Evolutionary conservation across 1,140 invertebrate genomes (phyloP).

Genomic region (Laupala kohalensis): DNA sequence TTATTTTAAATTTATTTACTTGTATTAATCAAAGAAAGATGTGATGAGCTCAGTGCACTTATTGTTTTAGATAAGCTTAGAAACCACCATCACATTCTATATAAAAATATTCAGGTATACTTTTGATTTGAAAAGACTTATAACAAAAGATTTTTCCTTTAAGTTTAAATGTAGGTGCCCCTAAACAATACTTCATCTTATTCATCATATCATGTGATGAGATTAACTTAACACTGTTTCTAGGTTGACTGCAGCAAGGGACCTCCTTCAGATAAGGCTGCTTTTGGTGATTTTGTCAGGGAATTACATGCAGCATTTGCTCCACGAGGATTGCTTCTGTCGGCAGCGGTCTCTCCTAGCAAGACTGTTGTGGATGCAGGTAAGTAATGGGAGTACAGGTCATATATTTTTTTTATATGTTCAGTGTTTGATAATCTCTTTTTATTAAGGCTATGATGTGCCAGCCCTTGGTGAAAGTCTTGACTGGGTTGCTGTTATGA

Average conservation of each 20-base stretch:
- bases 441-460: constrained; percentile 57
- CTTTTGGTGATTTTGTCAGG: constrained; percentile 53
- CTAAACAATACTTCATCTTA: too few species aligned
- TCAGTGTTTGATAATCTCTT: background rate
- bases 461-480: constrained; percentile 52
- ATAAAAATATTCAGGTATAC: too few species aligned
- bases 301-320: constrained; percentile 63
- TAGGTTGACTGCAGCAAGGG: constrained; percentile 63
- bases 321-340: constrained; percentile 57
- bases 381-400: constrained; percentile 15
- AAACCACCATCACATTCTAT: too few species aligned
- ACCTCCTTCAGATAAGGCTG: constrained; percentile 64
- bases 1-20: too few species aligned
- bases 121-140: background rate
- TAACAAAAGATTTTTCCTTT: too few species aligned
- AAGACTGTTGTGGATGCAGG: constrained; percentile 71
- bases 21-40: too few species aligned
- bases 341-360: constrained; percentile 74
- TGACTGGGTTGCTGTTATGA: constrained; percentile 80
- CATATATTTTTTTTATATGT: background rate
- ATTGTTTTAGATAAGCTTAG: too few species aligned
- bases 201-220: background rate
- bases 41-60: too few species aligned
- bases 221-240: background rate
- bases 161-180: too few species aligned